Percentiles rank a stretch among this genome's conserved stretches.
Evolutionary conservation across 2,888 invertebrate genomes (phyloP).

Genomic region (Lasioglossum morio): DNA sequence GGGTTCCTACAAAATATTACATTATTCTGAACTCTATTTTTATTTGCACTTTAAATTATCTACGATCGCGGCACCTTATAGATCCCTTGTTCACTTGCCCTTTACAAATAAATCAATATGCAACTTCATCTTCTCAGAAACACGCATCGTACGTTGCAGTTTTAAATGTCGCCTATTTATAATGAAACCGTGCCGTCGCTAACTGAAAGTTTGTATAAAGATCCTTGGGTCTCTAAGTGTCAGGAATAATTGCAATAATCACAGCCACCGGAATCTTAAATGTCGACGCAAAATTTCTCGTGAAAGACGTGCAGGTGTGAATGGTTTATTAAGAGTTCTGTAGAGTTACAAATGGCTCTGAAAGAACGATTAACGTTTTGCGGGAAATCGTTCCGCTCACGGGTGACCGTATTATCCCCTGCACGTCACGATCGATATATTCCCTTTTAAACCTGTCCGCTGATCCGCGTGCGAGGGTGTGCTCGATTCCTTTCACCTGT

Average conservation of each 20-base stretch:
- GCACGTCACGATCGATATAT: constrained; percentile 46
- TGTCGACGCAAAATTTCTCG: background rate
- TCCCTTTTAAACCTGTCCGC: constrained; percentile 29
- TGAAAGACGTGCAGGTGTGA: no score
- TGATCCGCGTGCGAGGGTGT: constrained; percentile 22
- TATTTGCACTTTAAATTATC: background rate
- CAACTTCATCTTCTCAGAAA: background rate
- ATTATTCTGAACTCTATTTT: background rate
- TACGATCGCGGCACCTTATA: background rate
- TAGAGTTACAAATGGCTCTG: background rate
- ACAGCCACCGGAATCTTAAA: background rate
- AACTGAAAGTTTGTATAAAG: background rate
- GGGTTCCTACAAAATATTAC: background rate
- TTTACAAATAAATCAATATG: background rate
- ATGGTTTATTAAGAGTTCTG: background rate
- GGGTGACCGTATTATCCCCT: constrained; percentile 28
- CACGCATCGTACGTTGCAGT: background rate
- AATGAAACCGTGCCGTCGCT: background rate
- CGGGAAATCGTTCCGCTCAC: background rate
- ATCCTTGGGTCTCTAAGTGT: background rate
- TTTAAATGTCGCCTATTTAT: background rate
- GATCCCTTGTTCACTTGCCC: background rate
- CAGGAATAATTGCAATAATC: background rate
- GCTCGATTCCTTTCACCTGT: constrained; percentile 22
- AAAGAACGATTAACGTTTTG: constrained; percentile 15